Base-by-base conservation (phyloP, 1,140 invertebrate genomes). In the Achatina immaculata region DNA sequence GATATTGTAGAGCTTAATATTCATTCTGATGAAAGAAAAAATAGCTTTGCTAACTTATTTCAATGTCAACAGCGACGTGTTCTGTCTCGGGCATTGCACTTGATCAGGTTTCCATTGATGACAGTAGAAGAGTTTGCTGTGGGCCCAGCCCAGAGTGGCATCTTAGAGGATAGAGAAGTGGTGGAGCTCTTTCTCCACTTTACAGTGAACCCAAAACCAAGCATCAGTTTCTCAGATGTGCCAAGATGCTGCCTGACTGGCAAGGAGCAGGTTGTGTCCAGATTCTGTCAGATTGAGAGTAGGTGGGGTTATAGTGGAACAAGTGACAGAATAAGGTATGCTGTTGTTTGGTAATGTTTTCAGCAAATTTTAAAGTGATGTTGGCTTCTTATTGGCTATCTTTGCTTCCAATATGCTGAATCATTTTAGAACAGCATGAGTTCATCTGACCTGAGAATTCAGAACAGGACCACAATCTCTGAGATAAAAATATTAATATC, bases 101-200 rank as follows among this genome's bases (percentile, higher is more conserved):
- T 96, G 0, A 94, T 97, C 81, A 92, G 96, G 40, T 97, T 96
- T 90, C 96, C 96, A 4, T 90, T 96, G 4, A 97, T 97, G 96
- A 95, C 94, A 0, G 94, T 96, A 1, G 95, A 96, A 88, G 96
- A 97, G 90, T 97, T 97, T 92, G 96, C 96, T 0, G 93, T 94
- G 86, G 94, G 95, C 9, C 94, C 95, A 16, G 96, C 95, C 31
- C 91, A 92, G 82, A 88, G 88, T 85, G 94, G 95, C 24, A 90
- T 97, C 31, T 91, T 97, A 0, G 94, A 94, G 77, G 95, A 96
- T 86, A 89, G 94, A 82, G 95, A 96, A 89, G 92, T 94, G 14
- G 94, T 96, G 4, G 94, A 95, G 80, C 88, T 97, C 19, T 97
- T 96, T 89, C 93, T 96, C 3, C 95, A 96, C 91, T 96, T 96